A percentile compares a stretch with the other conserved stretches of the same genome.
phyloP scores from a whole-genome alignment of 2,113 vertebrate species.

The Cololabis saira region DNA sequence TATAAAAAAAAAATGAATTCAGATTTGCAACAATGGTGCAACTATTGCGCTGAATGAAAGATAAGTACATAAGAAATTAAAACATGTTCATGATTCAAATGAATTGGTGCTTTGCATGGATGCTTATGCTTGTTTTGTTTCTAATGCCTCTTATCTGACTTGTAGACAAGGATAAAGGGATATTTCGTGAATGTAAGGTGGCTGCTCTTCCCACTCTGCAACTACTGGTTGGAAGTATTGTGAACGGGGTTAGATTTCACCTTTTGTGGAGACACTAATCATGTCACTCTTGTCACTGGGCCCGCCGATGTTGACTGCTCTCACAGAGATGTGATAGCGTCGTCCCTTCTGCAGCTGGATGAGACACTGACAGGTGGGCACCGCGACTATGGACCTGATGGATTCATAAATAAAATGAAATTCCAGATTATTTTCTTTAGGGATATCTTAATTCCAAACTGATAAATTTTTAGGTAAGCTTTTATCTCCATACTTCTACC shows the following conservation, averaged over 20 bases:
- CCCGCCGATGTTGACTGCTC: slow-evolving; percentile 91
- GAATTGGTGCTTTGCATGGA: too few species aligned
- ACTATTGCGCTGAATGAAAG: too few species aligned
- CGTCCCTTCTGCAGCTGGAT: slow-evolving; percentile 87
- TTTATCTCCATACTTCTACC: background rate
- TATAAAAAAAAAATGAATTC: too few species aligned
- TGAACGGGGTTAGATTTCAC: slow-evolving; percentile 64
- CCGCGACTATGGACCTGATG: slow-evolving; percentile 89
- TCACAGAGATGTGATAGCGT: slow-evolving; percentile 85
- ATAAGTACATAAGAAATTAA: too few species aligned
- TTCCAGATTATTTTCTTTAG: background rate
- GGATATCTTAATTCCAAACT: background rate
- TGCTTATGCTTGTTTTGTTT: too few species aligned
- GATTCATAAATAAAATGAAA: background rate
- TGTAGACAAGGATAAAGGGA: too few species aligned
- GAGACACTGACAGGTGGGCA: slow-evolving; percentile 91
- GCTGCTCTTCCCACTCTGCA: background rate
- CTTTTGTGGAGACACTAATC: slow-evolving; percentile 84
- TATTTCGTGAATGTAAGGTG: too few species aligned
- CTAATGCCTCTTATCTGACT: too few species aligned
- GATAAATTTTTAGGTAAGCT: background rate
- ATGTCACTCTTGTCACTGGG: slow-evolving; percentile 86
- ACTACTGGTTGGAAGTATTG: background rate
- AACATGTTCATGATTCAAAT: too few species aligned
- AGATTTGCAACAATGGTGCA: too few species aligned